Percentiles rank a stretch among this genome's conserved stretches.
Conservation (phyloP, 2,888 invertebrate species). For the Poecilus cupreus region DNA sequence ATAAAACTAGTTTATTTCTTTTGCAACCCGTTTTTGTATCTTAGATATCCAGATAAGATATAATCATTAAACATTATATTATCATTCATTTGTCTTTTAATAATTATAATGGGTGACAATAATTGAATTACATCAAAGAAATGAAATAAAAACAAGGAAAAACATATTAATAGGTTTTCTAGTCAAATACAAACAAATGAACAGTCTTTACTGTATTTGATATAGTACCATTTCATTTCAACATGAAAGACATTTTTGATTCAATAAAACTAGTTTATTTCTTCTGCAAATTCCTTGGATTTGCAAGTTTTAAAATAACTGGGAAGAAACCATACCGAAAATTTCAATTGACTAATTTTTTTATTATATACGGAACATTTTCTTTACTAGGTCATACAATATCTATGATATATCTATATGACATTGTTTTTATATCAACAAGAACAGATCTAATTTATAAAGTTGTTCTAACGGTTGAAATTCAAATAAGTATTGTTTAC, state of each 20-base stretch:
- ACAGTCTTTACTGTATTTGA: background rate
- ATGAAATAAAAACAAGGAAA: too few relatives aligned
- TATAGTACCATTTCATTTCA: background rate
- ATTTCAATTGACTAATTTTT: background rate
- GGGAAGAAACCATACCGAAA: background rate
- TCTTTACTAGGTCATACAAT: background rate
- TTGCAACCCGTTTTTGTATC: too few relatives aligned
- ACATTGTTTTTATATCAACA: background rate
- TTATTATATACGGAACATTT: background rate
- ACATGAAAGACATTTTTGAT: slow-evolving; percentile 5
- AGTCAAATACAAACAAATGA: too few relatives aligned
- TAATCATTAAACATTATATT: too few relatives aligned
- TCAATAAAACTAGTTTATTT: background rate
- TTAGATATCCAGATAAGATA: too few relatives aligned
- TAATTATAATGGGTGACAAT: too few relatives aligned
- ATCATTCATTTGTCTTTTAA: too few relatives aligned
- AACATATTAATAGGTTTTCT: too few relatives aligned
- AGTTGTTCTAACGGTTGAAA: background rate
- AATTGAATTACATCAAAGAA: too few relatives aligned
- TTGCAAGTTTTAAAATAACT: background rate
- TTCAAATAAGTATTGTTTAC: background rate
- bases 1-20: background rate
- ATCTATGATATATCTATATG: background rate
- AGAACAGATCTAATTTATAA: background rate
- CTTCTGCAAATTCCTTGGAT: background rate